Evolutionary conservation across 2,797 vertebrate species (phyloP).

Genomic region (Distichodus sexfasciatus): DNA sequence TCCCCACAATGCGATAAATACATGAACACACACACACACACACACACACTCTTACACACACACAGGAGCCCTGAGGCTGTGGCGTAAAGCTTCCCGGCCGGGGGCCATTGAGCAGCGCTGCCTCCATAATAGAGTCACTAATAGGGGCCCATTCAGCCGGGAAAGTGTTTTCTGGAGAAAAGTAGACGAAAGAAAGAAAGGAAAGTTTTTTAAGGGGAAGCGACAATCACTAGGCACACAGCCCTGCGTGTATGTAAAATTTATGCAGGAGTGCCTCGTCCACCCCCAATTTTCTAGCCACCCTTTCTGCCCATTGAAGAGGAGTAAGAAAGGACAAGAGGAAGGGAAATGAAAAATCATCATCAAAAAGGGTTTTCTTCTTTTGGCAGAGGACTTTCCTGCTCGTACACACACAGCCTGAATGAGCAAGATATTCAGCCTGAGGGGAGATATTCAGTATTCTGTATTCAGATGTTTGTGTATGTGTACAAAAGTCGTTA

Average conservation of each 20-base stretch:
- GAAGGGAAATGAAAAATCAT: conserved; percentile 61
- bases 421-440: conserved; percentile 66
- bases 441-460: conserved; percentile 44
- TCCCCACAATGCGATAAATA: conserved; percentile 61
- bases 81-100: conserved; percentile 78
- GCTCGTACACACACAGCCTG: conserved; percentile 67
- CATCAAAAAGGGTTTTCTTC: conserved; percentile 69
- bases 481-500: no score
- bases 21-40: conserved; percentile 47
- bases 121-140: conserved; percentile 81
- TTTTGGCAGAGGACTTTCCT: conserved; percentile 74
- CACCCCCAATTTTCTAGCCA: conserved; percentile 52
- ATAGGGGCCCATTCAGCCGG: conserved; percentile 80
- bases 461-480: no score
- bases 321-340: conserved; percentile 35
- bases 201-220: conserved; percentile 58
- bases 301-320: conserved; percentile 50
- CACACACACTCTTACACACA: conserved; percentile 50
- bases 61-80: conserved; percentile 60
- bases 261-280: conserved; percentile 67
- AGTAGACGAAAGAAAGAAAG: conserved; percentile 67
- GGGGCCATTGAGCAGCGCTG: conserved; percentile 76
- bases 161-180: conserved; percentile 76
- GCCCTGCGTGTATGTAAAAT: conserved; percentile 77
- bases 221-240: conserved; percentile 74